Percentiles rank a stretch among this genome's conserved stretches.
Conservation (phyloP, 1,140 invertebrate species). For the Coptotermes formosanus region DNA sequence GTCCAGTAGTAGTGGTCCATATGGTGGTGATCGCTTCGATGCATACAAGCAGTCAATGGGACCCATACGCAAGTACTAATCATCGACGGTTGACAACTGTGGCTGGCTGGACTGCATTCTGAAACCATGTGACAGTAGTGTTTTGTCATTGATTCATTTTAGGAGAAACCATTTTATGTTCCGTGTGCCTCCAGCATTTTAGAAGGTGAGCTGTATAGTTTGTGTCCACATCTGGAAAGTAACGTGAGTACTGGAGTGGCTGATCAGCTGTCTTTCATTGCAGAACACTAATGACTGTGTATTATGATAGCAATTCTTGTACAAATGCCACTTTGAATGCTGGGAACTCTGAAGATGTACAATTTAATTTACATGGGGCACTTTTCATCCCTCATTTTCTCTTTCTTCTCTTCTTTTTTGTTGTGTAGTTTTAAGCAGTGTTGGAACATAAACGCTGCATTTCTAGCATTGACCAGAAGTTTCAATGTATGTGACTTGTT, state of each 20-base stretch:
- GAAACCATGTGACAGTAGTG: neutral
- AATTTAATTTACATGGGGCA: neutral
- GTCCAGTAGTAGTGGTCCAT: slow-evolving; percentile 30
- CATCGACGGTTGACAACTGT: neutral
- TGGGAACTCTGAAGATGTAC: neutral
- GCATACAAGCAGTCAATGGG: slow-evolving; percentile 33
- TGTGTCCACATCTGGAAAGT: neutral
- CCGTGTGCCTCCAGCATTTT: neutral
- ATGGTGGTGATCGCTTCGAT: slow-evolving; percentile 33
- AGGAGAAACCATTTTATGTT: neutral
- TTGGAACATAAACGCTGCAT: no score
- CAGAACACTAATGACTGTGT: neutral
- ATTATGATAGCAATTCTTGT: neutral
- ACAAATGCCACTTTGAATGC: neutral
- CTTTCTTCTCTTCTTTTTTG: no score
- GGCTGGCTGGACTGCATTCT: neutral
- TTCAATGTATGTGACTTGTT: no score
- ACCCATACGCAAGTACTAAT: slow-evolving; percentile 32
- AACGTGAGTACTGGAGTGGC: neutral
- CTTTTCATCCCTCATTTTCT: no score
- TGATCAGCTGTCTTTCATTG: no score
- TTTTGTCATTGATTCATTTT: neutral
- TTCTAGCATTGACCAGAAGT: no score
- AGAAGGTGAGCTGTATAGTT: neutral
- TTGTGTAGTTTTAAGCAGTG: no score